Conservation (phyloP, 2,888 invertebrate genomes). For the Lasioglossum vierecki region DNA sequence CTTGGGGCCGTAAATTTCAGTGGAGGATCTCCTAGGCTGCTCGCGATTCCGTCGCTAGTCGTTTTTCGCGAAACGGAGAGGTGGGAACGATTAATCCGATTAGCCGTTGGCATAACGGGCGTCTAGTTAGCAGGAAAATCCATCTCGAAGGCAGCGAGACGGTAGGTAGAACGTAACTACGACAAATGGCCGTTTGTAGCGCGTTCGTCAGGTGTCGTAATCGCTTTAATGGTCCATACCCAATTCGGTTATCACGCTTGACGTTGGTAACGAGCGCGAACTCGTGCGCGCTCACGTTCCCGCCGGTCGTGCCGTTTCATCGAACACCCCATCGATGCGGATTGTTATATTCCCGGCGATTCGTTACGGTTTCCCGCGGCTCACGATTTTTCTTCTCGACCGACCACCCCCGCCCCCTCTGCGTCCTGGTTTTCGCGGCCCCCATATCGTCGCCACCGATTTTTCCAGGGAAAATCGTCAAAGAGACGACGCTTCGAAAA, state of each 20-base stretch:
- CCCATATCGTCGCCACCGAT: not conserved
- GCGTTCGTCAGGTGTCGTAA: slow-evolving; percentile 70
- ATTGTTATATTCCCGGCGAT: slow-evolving; percentile 11
- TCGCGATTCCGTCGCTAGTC: slow-evolving; percentile 27
- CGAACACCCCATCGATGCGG: slow-evolving; percentile 18
- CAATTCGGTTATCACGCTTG: slow-evolving; percentile 70
- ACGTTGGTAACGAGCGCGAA: slow-evolving; percentile 55
- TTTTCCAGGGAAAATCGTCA: not conserved
- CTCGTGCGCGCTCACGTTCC: slow-evolving; percentile 36
- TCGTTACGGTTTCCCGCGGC: slow-evolving; percentile 1
- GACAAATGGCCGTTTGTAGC: slow-evolving; percentile 68
- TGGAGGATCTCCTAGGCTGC: not conserved
- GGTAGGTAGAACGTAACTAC: slow-evolving; percentile 58
- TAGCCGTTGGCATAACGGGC: slow-evolving; percentile 51
- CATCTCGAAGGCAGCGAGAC: slow-evolving; percentile 62
- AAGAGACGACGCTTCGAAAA: too few species aligned
- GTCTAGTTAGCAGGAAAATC: slow-evolving; percentile 59
- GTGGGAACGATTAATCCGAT: slow-evolving; percentile 59
- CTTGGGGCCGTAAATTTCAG: not conserved
- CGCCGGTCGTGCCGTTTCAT: slow-evolving; percentile 42
- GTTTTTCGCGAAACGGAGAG: slow-evolving; percentile 34
- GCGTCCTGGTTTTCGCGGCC: not conserved
- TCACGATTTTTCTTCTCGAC: slow-evolving; percentile 6
- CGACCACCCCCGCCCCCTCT: not conserved
- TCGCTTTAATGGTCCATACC: slow-evolving; percentile 71